Evolutionary conservation across 2,113 vertebrate species (phyloP).

Genomic region (Onychostruthus taczanowskii): DNA sequence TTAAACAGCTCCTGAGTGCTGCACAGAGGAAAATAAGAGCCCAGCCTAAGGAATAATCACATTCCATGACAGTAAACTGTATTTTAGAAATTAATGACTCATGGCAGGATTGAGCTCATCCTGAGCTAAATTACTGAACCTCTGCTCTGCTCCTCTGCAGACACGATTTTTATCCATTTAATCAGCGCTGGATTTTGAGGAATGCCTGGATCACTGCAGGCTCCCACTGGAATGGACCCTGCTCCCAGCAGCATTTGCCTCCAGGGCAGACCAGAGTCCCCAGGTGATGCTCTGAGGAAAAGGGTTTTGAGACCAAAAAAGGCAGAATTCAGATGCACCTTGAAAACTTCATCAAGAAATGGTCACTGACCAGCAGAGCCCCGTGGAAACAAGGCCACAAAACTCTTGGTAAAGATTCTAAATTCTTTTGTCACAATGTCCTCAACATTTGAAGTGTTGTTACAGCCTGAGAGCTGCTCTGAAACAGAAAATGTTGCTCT

Average conservation of each 20-base stretch:
- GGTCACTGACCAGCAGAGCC: neutral
- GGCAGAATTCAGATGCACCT: neutral
- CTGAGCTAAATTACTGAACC: neutral
- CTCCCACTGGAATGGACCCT: neutral
- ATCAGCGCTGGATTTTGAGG: neutral
- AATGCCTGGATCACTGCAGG: neutral
- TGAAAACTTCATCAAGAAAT: neutral
- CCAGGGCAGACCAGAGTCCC: rapidly evolving
- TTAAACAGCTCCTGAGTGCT: neutral
- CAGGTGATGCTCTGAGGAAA: neutral
- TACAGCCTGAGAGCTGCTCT: neutral
- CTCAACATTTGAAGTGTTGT: neutral
- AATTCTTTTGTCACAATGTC: neutral
- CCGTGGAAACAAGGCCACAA: neutral
- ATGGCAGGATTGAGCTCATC: conserved; percentile 40
- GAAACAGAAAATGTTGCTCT: neutral
- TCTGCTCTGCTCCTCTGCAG: neutral
- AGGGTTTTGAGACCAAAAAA: neutral
- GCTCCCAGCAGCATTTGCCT: neutral
- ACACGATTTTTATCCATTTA: neutral
- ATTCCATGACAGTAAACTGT: conserved; percentile 19
- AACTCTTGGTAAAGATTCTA: neutral
- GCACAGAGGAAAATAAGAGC: neutral
- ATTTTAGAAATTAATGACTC: conserved; percentile 59
- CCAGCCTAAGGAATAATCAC: conserved; percentile 6